A percentile compares a stretch with the other conserved stretches of the same genome.
These are phyloP conservation scores for Hypothenemus hampei DNA, from an alignment of 1,140 invertebrate genomes.

Conservation along the genomic window DNA sequence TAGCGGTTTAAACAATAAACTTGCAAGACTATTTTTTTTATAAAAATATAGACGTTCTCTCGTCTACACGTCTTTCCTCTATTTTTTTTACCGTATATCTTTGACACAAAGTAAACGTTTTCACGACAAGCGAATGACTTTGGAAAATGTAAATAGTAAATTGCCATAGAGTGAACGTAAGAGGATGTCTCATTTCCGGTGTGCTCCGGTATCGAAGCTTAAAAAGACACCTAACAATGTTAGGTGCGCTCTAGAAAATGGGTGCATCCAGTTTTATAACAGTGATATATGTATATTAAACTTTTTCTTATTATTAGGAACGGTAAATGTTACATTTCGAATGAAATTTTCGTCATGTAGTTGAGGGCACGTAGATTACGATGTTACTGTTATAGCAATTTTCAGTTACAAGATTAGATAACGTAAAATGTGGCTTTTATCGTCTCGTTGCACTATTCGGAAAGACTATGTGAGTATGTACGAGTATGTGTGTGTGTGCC, in stretches of 20 bases:
- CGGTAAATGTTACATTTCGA: no score
- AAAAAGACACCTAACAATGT: conserved; percentile 16
- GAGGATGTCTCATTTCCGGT: conserved; percentile 16
- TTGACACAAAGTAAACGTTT: conserved; percentile 4
- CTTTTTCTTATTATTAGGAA: no score
- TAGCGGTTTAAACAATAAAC: no score
- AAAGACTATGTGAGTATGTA: no score
- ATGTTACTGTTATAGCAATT: no score
- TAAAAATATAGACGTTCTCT: no score
- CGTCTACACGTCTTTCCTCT: background rate
- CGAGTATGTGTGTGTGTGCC: conserved; percentile 8
- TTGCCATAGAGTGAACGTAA: conserved; percentile 2
- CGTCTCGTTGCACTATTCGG: no score
- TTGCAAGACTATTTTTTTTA: no score
- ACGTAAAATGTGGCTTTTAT: no score
- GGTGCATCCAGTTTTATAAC: background rate
- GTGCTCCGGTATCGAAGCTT: conserved; percentile 11
- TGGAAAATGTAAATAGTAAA: conserved; percentile 11
- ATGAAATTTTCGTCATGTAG: no score
- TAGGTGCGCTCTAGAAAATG: conserved; percentile 1
- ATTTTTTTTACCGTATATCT: conserved; percentile 1
- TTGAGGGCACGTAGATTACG: no score
- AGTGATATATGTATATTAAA: conserved; percentile 6
- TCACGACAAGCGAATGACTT: conserved; percentile 3
- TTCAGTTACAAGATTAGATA: no score